Evolutionary conservation across 2,113 vertebrate species (phyloP).

Genomic region (Melierax canorus): DNA sequence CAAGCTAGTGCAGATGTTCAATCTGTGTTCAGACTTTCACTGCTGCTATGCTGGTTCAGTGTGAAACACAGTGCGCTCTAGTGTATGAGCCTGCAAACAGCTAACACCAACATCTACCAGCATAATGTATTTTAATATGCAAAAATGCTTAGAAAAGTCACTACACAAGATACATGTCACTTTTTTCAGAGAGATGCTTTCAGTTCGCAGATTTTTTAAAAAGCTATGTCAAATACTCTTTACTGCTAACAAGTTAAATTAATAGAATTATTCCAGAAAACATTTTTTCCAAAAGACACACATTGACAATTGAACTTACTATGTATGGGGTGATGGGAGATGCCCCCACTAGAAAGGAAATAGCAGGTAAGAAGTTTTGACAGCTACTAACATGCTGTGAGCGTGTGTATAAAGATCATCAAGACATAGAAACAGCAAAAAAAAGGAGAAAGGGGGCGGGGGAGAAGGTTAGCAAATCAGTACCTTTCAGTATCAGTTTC

Average conservation of each 20-base stretch:
- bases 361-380: background rate
- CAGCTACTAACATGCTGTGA: background rate
- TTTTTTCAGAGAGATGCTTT: background rate
- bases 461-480: background rate
- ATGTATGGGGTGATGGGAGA: background rate
- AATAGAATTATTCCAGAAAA: background rate
- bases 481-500: background rate
- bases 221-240: background rate
- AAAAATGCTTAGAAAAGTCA: background rate
- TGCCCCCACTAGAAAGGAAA: background rate
- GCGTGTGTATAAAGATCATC: background rate
- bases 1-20: background rate
- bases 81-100: background rate
- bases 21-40: fast-evolving
- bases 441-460: background rate
- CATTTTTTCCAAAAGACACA: background rate
- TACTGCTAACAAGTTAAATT: background rate
- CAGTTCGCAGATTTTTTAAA: background rate
- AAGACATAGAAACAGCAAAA: background rate
- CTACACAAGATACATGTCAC: background rate
- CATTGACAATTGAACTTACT: background rate
- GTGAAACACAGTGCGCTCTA: conserved; percentile 18
- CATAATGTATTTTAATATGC: background rate
- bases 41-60: background rate
- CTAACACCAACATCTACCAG: background rate